Base-by-base conservation (phyloP, 2,113 vertebrate genomes). In the Ifrita kowaldi region DNA sequence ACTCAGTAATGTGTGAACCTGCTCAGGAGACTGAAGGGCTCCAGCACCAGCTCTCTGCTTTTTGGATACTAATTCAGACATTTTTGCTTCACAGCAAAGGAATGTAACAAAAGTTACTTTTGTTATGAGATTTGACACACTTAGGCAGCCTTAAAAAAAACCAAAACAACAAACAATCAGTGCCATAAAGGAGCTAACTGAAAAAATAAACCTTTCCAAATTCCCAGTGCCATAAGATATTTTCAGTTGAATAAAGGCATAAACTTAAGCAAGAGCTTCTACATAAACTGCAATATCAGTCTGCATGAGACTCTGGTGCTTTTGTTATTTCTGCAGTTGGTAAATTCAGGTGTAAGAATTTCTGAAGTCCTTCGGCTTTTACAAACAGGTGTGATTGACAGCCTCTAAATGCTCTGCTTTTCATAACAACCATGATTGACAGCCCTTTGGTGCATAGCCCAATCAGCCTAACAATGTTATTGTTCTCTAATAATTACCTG, bases 401-500 rank as follows among this genome's bases (percentile, higher is more conserved):
- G 77, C 37, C 69, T 85, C 88, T 85, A 89, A 94, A 90, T 37
- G 86, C 65, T 59, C 59, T 37, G 68, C 90, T 89, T 88, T 96
- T 96, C 94, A 82, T 78, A 95, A 86, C 89, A 93, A 5, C 69
- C 0, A 0, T 93, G 93, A 97, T 32, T 96, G 95, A 90, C 96
- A 97, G 63, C 32, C 41, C 73, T 44, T 84, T 65, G 55, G 55
- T 70, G 47, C 80, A 93, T 22, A 81, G 93, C 80, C 93, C 94
- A 95, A 90, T 55, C 89, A 97, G 69, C 70, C 63, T 71, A 95
- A 90, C 89, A 90, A 53, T 35, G 69, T 84, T 37, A 89, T 74
- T 97, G 79, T 95, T 96, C 89, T 78, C 71, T 84, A 88, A 87
- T 91, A 93, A 97, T 95, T 94, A 93, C 70, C 60, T n/a, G 52